phyloP scores from a whole-genome alignment of 2,797 vertebrate genomes.

The Arrhamphus sclerolepis region DNA sequence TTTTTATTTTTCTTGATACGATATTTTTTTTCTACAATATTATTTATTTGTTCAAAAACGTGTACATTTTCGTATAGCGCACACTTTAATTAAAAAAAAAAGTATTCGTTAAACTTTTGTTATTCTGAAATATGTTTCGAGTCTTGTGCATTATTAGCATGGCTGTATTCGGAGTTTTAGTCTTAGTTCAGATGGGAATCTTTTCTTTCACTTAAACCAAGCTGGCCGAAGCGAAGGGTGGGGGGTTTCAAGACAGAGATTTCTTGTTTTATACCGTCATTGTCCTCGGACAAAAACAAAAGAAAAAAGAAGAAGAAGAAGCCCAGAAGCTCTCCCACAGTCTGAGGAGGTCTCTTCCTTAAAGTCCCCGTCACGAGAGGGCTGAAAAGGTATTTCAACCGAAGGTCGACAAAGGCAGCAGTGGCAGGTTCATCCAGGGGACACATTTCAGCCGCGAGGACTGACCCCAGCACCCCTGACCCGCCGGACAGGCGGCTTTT shows the following conservation, averaged over 20 bases:
- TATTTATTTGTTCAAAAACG: constrained; percentile 79
- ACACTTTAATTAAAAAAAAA: constrained; percentile 60
- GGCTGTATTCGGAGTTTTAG: constrained; percentile 67
- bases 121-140: constrained; percentile 56
- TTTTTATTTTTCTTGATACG: constrained; percentile 41
- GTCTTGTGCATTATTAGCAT: constrained; percentile 73
- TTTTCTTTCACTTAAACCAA: constrained; percentile 64
- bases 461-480: constrained; percentile 99
- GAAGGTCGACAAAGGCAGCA: constrained; percentile 95
- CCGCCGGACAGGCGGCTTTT: constrained; percentile 90
- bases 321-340: constrained; percentile 84
- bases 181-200: constrained; percentile 71
- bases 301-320: constrained; percentile 34
- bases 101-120: constrained; percentile 55
- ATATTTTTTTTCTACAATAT: constrained; percentile 50
- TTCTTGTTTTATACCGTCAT: constrained; percentile 89
- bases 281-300: constrained; percentile 83
- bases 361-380: constrained; percentile 89
- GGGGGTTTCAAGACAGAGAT: constrained; percentile 86
- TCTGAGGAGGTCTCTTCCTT: constrained; percentile 87
- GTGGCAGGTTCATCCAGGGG: constrained; percentile 98
- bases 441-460: constrained; percentile 97
- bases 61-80: constrained; percentile 75
- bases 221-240: constrained; percentile 35
- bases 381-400: constrained; percentile 96